Evolutionary conservation across 37 sponge, comb jelly and placozoan genomes (phyloP).

Genomic region (Beroe ovata): DNA sequence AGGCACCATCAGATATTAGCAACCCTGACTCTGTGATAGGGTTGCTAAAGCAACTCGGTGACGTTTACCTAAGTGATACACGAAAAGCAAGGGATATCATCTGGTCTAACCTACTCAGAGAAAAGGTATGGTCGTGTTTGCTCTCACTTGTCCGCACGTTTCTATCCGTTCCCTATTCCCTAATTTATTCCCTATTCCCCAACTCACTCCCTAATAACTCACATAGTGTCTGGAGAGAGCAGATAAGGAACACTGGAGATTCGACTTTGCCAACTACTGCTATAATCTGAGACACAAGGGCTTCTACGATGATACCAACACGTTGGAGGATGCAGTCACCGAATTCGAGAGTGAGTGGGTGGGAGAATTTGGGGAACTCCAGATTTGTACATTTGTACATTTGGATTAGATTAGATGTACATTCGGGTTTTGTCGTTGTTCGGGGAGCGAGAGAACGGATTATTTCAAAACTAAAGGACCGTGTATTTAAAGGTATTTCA

Average conservation of each 20-base stretch:
- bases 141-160: no score
- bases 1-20: constrained; percentile 1
- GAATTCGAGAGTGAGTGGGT: constrained; percentile 35
- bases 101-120: background rate
- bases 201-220: no score
- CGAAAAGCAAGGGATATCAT: background rate
- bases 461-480: no score
- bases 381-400: no score
- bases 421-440: no score
- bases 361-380: no score
- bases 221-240: constrained; percentile 5
- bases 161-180: no score
- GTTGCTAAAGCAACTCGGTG: constrained; percentile 1
- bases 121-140: no score
- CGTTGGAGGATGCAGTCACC: background rate
- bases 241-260: constrained; percentile 49
- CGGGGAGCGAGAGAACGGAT: no score
- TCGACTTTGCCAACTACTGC: constrained; percentile 49
- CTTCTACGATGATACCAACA: constrained; percentile 54
- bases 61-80: background rate
- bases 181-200: no score
- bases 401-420: no score
- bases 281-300: constrained; percentile 33
- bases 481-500: no score
- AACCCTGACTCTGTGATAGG: background rate